Conservation (phyloP, 2,113 vertebrate genomes). For the Vanacampus margaritifer region DNA sequence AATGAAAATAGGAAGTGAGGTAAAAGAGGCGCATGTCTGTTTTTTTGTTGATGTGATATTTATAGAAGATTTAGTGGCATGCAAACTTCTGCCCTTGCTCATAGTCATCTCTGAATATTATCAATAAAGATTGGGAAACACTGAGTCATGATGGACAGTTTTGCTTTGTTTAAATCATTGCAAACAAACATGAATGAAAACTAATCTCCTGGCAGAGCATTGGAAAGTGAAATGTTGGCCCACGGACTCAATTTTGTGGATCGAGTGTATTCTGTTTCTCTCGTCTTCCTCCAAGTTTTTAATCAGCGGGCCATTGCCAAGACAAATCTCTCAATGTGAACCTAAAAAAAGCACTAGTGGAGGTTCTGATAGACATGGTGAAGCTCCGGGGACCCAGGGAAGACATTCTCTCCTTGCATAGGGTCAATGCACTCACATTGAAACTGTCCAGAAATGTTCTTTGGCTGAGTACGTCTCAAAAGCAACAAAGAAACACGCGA, state of each 20-base stretch:
- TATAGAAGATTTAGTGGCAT: background rate
- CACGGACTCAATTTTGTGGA: slow-evolving; percentile 8
- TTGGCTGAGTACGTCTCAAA: slow-evolving; percentile 29
- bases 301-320: slow-evolving; percentile 45
- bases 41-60: background rate
- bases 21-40: background rate
- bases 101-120: background rate
- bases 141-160: too few species aligned
- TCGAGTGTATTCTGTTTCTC: slow-evolving; percentile 35
- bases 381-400: slow-evolving; percentile 36
- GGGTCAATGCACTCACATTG: slow-evolving; percentile 48
- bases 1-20: slow-evolving; percentile 21
- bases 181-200: too few species aligned
- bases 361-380: slow-evolving; percentile 51
- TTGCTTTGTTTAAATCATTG: too few species aligned
- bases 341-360: slow-evolving; percentile 40
- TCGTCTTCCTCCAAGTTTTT: slow-evolving; percentile 30
- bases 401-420: slow-evolving; percentile 57
- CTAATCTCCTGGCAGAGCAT: too few species aligned
- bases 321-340: slow-evolving; percentile 47
- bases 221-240: too few species aligned
- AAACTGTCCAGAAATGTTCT: slow-evolving; percentile 27
- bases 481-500: background rate
- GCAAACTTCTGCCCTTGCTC: background rate
- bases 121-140: too few species aligned